Percentiles rank a stretch among this genome's conserved stretches.
phyloP scores from a whole-genome alignment of 2,888 invertebrate genomes.

The Micoletzkya japonica region DNA sequence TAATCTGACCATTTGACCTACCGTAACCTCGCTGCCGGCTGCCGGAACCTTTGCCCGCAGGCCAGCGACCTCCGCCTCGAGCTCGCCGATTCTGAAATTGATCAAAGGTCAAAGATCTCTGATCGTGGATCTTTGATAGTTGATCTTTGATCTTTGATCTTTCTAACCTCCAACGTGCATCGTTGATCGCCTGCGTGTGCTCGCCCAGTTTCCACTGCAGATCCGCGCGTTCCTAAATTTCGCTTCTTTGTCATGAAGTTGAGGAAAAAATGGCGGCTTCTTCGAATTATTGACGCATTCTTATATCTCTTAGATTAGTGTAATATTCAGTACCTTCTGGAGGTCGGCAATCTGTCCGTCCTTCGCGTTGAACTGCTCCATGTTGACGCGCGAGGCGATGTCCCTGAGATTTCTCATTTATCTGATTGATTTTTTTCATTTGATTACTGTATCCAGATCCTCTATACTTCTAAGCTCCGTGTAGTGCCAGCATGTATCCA shows the following conservation, averaged over 20 bases:
- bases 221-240: slow-evolving; percentile 11
- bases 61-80: slow-evolving; percentile 5
- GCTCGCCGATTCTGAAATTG: slow-evolving; percentile 25
- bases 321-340: background rate
- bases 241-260: background rate
- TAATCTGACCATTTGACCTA: background rate
- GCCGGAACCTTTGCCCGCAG: background rate
- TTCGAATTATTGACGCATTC: background rate
- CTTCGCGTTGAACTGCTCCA: slow-evolving; percentile 21
- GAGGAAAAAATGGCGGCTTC: background rate
- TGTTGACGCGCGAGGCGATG: slow-evolving; percentile 22
- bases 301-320: background rate
- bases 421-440: background rate
- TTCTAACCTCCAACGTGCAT: slow-evolving; percentile 27
- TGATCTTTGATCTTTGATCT: background rate
- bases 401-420: slow-evolving; percentile 14
- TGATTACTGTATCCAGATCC: too few species aligned
- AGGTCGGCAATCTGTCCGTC: slow-evolving; percentile 10
- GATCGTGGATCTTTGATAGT: background rate
- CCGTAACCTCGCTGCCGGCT: background rate
- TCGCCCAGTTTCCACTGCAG: slow-evolving; percentile 26
- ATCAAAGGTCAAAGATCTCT: background rate
- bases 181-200: slow-evolving; percentile 17
- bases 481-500: too few species aligned
- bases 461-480: too few species aligned